Conservation (phyloP, 2,797 vertebrate genomes). For the Toxotes lorentzi region DNA sequence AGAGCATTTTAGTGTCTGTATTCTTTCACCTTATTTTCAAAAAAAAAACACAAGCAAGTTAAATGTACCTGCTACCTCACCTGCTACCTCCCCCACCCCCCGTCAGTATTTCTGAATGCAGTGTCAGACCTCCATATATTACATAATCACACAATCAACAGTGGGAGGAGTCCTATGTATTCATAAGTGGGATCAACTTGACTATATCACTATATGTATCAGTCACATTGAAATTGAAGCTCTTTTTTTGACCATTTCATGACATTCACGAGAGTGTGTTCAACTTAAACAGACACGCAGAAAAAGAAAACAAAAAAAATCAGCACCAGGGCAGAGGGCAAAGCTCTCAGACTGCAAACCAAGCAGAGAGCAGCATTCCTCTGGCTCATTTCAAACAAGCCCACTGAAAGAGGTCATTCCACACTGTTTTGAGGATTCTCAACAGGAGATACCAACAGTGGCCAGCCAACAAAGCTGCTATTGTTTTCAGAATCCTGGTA, state of each 20-base stretch:
- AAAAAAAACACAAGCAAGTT: not conserved
- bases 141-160: conserved; percentile 38
- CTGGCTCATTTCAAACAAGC: conserved; percentile 77
- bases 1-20: not conserved
- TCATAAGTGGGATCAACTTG: conserved; percentile 37
- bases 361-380: conserved; percentile 73
- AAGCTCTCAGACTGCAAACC: conserved; percentile 56
- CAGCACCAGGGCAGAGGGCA: conserved; percentile 64
- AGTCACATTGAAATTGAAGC: conserved; percentile 5
- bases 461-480: conserved; percentile 59
- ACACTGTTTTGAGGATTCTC: conserved; percentile 81
- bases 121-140: conserved; percentile 14
- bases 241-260: not conserved
- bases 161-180: conserved; percentile 59
- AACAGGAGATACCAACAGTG: conserved; percentile 58
- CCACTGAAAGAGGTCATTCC: conserved; percentile 74
- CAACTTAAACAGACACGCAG: conserved; percentile 45
- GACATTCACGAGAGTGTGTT: conserved; percentile 19
- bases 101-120: conserved; percentile 11
- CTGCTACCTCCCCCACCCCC: not conserved
- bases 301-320: conserved; percentile 49
- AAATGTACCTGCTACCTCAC: not conserved
- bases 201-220: no score
- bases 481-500: conserved; percentile 52
- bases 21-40: not conserved